Evolutionary conservation across 2,113 vertebrate species (phyloP).

Genomic region (Etia nguti): DNA sequence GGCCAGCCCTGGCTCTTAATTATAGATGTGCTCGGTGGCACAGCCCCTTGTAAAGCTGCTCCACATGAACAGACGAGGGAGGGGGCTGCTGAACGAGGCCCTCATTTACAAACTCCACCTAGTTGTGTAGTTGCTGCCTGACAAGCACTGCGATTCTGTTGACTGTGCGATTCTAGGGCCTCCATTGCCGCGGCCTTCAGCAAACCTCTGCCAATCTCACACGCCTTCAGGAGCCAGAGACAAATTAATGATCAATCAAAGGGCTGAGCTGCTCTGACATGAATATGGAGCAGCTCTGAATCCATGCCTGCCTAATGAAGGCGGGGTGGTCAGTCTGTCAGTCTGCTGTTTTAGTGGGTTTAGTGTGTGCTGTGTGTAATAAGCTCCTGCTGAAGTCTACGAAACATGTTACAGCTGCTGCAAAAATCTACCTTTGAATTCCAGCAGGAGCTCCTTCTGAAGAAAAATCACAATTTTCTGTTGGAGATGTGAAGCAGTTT

Average conservation of each 20-base stretch:
- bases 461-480: neutral
- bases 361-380: neutral
- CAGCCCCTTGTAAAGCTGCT: slow-evolving; percentile 39
- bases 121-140: neutral
- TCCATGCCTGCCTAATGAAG: neutral
- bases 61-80: slow-evolving; percentile 8
- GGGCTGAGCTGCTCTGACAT: neutral
- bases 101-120: slow-evolving; percentile 1
- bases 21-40: slow-evolving; percentile 57
- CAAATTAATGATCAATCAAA: slow-evolving; percentile 38
- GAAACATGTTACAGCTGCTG: neutral
- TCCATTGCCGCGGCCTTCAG: neutral
- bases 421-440: neutral
- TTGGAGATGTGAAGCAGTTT: neutral
- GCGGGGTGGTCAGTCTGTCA: neutral
- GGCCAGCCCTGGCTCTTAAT: slow-evolving; percentile 45
- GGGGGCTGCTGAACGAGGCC: neutral
- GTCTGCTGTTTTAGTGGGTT: neutral
- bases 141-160: slow-evolving; percentile 13
- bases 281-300: slow-evolving; percentile 34
- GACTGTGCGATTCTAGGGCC: slow-evolving; percentile 24
- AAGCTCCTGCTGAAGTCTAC: neutral
- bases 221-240: neutral
- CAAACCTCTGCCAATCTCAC: slow-evolving; percentile 10
- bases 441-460: neutral